Percentiles rank a stretch among this genome's conserved stretches.
phyloP scores from a whole-genome alignment of 2,113 vertebrate species.

The Marcusenius ussheri region DNA sequence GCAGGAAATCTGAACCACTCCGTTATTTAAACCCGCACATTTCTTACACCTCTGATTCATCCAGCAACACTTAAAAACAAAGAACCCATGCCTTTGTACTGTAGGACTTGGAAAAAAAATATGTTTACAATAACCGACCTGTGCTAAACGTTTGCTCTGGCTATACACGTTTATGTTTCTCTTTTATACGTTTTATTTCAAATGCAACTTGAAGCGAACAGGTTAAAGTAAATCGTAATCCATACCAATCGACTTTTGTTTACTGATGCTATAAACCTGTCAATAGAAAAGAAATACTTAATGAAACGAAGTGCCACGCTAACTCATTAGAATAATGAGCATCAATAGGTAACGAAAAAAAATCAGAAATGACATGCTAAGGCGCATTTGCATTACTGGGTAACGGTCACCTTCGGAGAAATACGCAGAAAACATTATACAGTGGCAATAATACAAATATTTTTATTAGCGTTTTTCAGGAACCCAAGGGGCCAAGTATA shows the following conservation, averaged over 20 bases:
- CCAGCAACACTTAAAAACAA: neutral
- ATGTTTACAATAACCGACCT: neutral
- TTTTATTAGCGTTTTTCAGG: neutral
- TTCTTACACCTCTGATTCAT: neutral
- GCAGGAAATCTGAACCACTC: neutral
- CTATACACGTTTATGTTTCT: neutral
- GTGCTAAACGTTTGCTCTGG: neutral
- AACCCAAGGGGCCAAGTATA: neutral
- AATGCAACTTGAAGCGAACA: neutral
- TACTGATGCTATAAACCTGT: neutral
- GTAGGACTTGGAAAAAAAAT: neutral
- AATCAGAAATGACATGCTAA: neutral
- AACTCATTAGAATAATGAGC: neutral
- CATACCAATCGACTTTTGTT: neutral
- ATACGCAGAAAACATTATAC: neutral
- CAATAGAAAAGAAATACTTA: neutral
- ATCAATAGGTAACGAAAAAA: neutral
- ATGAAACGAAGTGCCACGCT: neutral
- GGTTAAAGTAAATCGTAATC: neutral
- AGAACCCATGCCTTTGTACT: neutral
- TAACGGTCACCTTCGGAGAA: neutral
- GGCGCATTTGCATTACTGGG: neutral
- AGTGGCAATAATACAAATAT: neutral
- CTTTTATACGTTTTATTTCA: neutral
- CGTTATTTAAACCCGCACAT: neutral